Evolutionary conservation across 2,113 vertebrate species (phyloP), one percentile per base, ranked within the genome.

Genomic region (Ictalurus furcatus): DNA sequence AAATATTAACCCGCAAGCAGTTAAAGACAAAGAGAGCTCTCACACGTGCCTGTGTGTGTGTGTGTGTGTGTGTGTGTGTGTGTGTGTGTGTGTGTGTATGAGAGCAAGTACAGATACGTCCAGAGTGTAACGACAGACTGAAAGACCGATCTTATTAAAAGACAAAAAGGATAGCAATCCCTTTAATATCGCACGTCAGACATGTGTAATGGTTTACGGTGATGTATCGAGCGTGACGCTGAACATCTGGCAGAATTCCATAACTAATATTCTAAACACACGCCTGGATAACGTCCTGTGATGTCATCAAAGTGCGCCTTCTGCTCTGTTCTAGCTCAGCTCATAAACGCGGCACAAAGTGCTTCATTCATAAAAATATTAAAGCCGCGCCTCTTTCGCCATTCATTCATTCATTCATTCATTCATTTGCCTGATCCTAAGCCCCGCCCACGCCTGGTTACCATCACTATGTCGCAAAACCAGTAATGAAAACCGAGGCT

Each of bases 1-100:
- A 94, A 93, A 94, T 92, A 95, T 95, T 95, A 95, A 96, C 94
- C 94, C 93, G 76, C 67, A 73, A 86, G 87, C 28, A 17, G 52
- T 40, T 7, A 79, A 69, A 87, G 76, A 91, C 86, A 90, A 87
- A 88, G 56, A 86, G 9, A 12, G 85, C 25, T 84, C 89, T 89
- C 88, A 92, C 85, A 76, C 63, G 54, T 58, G 59, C n/a, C 54
- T 30, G 37, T 48, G 82, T 73, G 40, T 34, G 17, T 40, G 11
- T 85, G 30, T 48, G 58, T 59, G 82, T 65, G 34, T 83, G 34
- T 44, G 84, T 73, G 59, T 14, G 59, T 16, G 52, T 44, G 59
- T 69, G 84, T 69, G 28, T 65, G 34, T 37, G 13, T 90, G 28
- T 83, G 67, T 71, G 69, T 52, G 76, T 71, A 44, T 28, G 4